Base-by-base conservation (phyloP, 2,888 invertebrate genomes). In the Tromatobia lineatoria region DNA sequence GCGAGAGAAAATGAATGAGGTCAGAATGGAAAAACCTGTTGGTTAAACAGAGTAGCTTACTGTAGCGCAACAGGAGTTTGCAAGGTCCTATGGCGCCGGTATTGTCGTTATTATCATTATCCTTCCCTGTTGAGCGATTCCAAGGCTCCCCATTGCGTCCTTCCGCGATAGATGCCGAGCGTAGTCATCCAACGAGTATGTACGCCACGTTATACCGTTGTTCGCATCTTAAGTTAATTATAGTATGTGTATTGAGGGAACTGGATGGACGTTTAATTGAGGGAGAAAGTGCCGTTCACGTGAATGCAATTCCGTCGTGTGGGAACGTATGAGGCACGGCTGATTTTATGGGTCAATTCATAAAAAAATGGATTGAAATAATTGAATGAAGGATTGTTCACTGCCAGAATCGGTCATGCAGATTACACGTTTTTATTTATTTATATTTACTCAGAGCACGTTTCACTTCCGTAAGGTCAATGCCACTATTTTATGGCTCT, bases 181-280 rank as follows among this genome's bases (percentile, higher is more conserved):
- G 15, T 59, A 29, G 57, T 25, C 52, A 75, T 57, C 74, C 57
- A 67, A 23, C 57, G 20, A 45, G 79, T 64, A 73, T 70, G 61
- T 61, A 59, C 69, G 34, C 70, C 70, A 42, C 54, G 64, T 64
- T 79, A 75, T 83, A 78, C 73, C 67, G 74, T 74, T 74, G 73
- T 74, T 83, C 74, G 54, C 67, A 67, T 64, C 54, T 67, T 54
- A 67, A 73, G 82, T 78, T 57, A 74, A 61, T 47, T 34, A 47
- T 29, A 23, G n/a, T 25, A 64, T 38, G 61, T 47, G 29, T 45
- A 59, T 29, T 57, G 47, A 61, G 73, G 6, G 18, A 74, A 61
- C 73, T 61, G 61, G 61, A 74, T 61, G 47, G 47, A 61, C 47
- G 73, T 61, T 74, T 61, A 34, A 74, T 61, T 45, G 73, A 74